Evolutionary conservation across 2,113 vertebrate species (phyloP).

Genomic region (Lathamus discolor): DNA sequence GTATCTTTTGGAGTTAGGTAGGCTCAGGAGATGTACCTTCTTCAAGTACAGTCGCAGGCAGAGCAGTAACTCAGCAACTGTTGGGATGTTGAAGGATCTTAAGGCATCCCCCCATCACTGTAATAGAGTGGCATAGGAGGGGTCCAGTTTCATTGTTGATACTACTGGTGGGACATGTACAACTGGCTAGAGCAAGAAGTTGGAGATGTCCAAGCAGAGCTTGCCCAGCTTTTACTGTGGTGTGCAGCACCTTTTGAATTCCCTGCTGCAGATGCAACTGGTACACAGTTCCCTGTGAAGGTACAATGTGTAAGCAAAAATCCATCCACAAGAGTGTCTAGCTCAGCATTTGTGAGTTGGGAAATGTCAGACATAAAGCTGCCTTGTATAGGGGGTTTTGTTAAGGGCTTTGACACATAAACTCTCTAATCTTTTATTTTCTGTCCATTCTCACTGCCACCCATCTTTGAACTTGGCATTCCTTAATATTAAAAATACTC

Average conservation of each 20-base stretch:
- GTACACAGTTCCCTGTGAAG: neutral
- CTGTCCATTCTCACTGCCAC: neutral
- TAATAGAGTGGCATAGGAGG: neutral
- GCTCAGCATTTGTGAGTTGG: neutral
- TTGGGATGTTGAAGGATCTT: neutral
- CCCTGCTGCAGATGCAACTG: neutral
- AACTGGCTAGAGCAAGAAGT: neutral
- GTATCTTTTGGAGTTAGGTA: neutral
- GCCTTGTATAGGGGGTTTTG: neutral
- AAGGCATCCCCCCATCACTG: neutral
- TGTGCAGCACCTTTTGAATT: neutral
- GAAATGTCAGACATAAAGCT: neutral
- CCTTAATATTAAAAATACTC: neutral
- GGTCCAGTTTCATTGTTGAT: accelerated
- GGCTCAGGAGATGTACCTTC: neutral
- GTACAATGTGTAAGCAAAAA: neutral
- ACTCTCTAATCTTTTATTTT: neutral
- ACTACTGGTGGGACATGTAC: accelerated
- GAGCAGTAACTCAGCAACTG: neutral
- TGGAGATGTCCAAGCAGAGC: neutral
- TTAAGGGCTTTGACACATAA: neutral
- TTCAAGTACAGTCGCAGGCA: neutral
- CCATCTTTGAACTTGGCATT: neutral
- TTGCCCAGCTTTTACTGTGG: neutral
- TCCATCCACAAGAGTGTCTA: neutral